Base-by-base conservation (phyloP, 2,888 invertebrate species). In the Catocala fraxini region DNA sequence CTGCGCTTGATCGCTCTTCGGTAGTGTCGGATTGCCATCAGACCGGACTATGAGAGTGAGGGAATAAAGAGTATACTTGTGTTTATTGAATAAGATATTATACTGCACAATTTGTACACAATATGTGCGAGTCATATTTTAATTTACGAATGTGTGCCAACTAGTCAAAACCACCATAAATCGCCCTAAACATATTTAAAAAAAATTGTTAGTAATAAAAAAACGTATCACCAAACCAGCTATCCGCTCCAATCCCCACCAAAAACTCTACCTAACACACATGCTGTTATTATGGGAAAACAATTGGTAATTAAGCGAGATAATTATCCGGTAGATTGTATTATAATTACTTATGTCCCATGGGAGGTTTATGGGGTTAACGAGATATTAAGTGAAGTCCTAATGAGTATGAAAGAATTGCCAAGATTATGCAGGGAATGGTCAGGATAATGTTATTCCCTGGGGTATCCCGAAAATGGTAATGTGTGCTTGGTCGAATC, bases 241-340 rank as follows among this genome's bases (percentile, higher is more conserved):
- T 64, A 0, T 7, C 51, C 76, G 75, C 80, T 75, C 13, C 65
- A 59, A 75, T 67, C 0, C 56, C 45, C n/a, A 63, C 43, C 2
- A 41, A n/a, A 43, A 6, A 41, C 4, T 34, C 51, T 45, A 59
- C 55, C 39, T 34, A 71, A 68, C 65, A 76, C 73, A 77, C 64
- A 66, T 62, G 63, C 74, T 72, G 77, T 79, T 77, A 79, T 80
- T 81, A 85, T 74, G 77, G 77, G 82, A 81, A 86, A 84, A 86
- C 84, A 86, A 86, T 85, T 79, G 75, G 78, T 80, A 83, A 85
- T 86, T 84, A 84, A 79, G 76, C 70, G 57, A 33, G 57, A 75
- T 64, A 72, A 76, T 79, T 75, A 73, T 67, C 60, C 62, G 61
- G 58, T 53, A 68, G 75, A 82, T 80, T 71, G 74, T 68, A 57